These are phyloP conservation scores for Laodelphax striatellus DNA, from an alignment of 1,140 invertebrate genomes.

Conservation along the genomic window DNA sequence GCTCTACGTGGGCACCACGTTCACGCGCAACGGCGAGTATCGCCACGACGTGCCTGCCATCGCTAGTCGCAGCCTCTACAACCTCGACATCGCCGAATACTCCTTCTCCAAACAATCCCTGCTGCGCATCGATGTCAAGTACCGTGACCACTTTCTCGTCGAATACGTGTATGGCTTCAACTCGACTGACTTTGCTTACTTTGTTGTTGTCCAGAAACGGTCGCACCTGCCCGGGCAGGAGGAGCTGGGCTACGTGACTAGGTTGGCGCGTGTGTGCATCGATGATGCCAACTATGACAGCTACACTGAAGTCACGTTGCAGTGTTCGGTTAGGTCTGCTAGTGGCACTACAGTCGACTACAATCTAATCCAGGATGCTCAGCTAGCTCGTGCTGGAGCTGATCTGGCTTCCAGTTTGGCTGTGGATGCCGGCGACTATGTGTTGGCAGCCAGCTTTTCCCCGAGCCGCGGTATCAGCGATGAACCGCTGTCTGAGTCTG, in stretches of 20 bases:
- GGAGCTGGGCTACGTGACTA: slow-evolving; percentile 78
- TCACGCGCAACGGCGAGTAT: slow-evolving; percentile 83
- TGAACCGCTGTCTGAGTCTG: slow-evolving; percentile 62
- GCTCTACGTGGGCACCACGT: slow-evolving; percentile 88
- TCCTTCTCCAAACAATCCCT: slow-evolving; percentile 78
- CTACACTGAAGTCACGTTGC: slow-evolving; percentile 88
- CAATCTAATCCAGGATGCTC: slow-evolving; percentile 85
- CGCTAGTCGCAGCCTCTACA: slow-evolving; percentile 68
- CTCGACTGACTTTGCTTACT: slow-evolving; percentile 88
- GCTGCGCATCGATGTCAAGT: slow-evolving; percentile 86
- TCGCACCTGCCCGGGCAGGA: slow-evolving; percentile 78
- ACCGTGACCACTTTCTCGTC: slow-evolving; percentile 87
- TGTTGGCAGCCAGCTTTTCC: slow-evolving; percentile 76
- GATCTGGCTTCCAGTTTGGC: slow-evolving; percentile 69
- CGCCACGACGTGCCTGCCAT: slow-evolving; percentile 90
- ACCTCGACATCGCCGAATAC: slow-evolving; percentile 65
- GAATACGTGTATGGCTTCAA: slow-evolving; percentile 94
- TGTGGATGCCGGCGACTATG: slow-evolving; percentile 58
- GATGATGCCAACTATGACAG: slow-evolving; percentile 88
- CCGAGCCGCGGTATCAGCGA: slow-evolving; percentile 71
- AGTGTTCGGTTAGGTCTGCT: slow-evolving; percentile 53
- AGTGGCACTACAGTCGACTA: slow-evolving; percentile 48
- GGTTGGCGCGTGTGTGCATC: slow-evolving; percentile 83
- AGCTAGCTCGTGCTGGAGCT: slow-evolving; percentile 64
- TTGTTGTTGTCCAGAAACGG: slow-evolving; percentile 87